Evolutionary conservation across 2,888 invertebrate genomes (phyloP).

Genomic region (Tanypteryx hageni): DNA sequence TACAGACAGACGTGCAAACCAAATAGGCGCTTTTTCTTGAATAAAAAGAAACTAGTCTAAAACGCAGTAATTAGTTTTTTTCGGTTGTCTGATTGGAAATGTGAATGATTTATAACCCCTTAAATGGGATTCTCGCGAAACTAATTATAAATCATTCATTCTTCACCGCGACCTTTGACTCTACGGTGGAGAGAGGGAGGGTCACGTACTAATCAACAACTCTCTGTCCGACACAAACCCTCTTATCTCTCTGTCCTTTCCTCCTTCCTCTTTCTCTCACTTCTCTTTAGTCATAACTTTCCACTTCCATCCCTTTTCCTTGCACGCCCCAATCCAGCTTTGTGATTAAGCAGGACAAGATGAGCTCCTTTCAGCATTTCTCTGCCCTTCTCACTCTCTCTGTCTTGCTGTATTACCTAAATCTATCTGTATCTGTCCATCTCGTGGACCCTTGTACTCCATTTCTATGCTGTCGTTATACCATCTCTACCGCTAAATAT

Average conservation of each 20-base stretch:
- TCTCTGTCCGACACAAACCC: neutral
- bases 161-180: slow-evolving; percentile 1
- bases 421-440: neutral
- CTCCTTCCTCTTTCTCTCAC: neutral
- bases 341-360: slow-evolving; percentile 32
- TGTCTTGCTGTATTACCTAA: neutral
- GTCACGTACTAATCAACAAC: neutral
- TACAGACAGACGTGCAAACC: neutral
- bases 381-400: neutral
- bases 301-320: neutral
- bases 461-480: too few species aligned
- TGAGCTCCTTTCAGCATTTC: slow-evolving; percentile 16
- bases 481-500: too few species aligned
- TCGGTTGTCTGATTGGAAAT: neutral
- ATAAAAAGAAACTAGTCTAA: neutral
- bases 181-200: neutral
- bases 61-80: neutral
- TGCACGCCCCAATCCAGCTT: slow-evolving; percentile 4
- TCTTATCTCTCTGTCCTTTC: neutral
- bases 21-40: neutral
- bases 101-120: neutral
- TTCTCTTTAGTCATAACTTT: slow-evolving; percentile 13
- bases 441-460: too few species aligned
- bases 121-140: neutral
- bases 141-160: neutral